These are phyloP conservation scores for Hyalella azteca DNA, from an alignment of 2,888 invertebrate genomes.

Conservation along the genomic window DNA sequence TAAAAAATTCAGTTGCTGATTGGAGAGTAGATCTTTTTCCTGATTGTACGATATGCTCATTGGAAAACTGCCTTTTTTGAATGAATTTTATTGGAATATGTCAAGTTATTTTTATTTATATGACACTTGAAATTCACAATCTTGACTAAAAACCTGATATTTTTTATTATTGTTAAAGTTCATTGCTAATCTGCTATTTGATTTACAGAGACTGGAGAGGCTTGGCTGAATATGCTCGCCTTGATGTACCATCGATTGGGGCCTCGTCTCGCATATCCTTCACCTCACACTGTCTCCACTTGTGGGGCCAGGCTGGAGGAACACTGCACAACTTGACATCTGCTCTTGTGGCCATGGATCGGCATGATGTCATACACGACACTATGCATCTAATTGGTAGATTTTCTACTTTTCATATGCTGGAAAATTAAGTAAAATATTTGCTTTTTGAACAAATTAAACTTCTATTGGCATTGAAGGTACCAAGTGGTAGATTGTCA, in stretches of 20 bases:
- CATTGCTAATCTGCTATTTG: not conserved
- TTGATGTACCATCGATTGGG: constrained; percentile 49
- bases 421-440: no score
- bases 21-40: not conserved
- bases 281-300: constrained; percentile 52
- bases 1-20: no score
- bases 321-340: constrained; percentile 39
- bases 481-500: not conserved
- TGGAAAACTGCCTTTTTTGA: not conserved
- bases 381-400: constrained; percentile 42
- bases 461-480: not conserved
- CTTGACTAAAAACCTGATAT: not conserved
- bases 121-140: not conserved
- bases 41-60: not conserved
- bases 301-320: constrained; percentile 48
- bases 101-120: not conserved
- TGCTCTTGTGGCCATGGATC: constrained; percentile 51
- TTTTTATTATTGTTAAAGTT: not conserved
- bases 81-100: not conserved
- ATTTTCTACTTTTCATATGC: no score
- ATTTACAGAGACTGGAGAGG: constrained; percentile 56
- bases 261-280: constrained; percentile 48
- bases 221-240: constrained; percentile 49
- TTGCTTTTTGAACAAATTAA: no score
- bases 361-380: constrained; percentile 56